Conservation (phyloP, 1,140 invertebrate genomes). For the Asobara japonica region DNA sequence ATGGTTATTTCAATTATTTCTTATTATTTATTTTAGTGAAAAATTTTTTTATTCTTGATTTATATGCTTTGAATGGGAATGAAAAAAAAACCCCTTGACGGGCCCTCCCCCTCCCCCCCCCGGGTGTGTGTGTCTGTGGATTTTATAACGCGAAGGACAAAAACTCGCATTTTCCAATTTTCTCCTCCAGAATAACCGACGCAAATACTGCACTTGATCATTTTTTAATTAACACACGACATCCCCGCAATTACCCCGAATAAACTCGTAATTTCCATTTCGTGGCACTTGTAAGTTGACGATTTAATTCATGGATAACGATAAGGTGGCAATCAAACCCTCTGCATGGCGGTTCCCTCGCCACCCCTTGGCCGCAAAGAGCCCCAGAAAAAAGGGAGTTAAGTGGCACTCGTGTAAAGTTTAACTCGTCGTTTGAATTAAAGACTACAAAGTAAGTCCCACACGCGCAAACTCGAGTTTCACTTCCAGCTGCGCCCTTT, state of each 20-base stretch:
- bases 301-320: neutral
- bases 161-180: too few species aligned
- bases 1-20: too few species aligned
- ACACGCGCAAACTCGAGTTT: neutral
- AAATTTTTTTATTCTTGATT: too few species aligned
- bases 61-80: too few species aligned
- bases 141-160: too few species aligned
- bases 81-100: too few species aligned
- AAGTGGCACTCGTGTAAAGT: slow-evolving; percentile 31
- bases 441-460: slow-evolving; percentile 25
- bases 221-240: neutral
- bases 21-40: too few species aligned
- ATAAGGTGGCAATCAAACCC: neutral
- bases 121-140: too few species aligned
- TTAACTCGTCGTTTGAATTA: slow-evolving; percentile 32
- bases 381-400: neutral
- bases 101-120: too few species aligned
- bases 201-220: neutral
- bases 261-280: neutral
- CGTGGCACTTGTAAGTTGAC: neutral
- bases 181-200: neutral
- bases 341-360: neutral
- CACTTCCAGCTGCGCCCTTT: neutral
- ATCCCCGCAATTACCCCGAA: neutral
- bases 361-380: neutral